phyloP scores from a whole-genome alignment of 2,113 vertebrate species.

The Collichthys lucidus region DNA sequence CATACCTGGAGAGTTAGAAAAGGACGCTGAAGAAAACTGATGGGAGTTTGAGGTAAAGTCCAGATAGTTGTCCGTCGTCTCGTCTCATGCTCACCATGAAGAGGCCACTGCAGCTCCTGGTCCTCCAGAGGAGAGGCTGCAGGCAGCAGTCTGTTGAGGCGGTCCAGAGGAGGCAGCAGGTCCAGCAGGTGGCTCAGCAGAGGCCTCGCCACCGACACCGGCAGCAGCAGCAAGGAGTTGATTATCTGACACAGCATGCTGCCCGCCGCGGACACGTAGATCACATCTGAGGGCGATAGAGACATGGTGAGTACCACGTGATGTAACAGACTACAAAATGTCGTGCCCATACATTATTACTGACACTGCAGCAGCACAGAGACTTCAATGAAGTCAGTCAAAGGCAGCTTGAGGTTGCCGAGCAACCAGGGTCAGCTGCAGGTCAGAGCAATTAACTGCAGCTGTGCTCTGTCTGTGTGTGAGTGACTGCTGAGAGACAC shows the following conservation, averaged over 20 bases:
- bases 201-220: conserved; percentile 93
- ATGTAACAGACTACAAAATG: no score
- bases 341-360: no score
- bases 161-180: conserved; percentile 93
- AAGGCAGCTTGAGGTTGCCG: no score
- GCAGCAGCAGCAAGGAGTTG: conserved; percentile 92
- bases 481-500: no score
- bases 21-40: no score
- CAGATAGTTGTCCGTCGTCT: no score
- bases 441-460: no score
- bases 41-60: no score
- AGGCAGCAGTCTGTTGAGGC: conserved; percentile 93
- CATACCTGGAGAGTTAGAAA: conserved; percentile 78
- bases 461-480: no score
- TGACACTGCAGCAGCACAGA: no score
- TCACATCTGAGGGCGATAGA: conserved; percentile 85
- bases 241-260: conserved; percentile 98
- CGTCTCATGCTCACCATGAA: conserved; percentile 87
- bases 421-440: no score
- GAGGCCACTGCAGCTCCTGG: conserved; percentile 98
- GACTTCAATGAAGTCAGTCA: no score
- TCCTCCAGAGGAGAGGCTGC: conserved; percentile 95
- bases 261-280: conserved; percentile 96
- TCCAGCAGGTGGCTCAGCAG: conserved; percentile 92
- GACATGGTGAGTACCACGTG: not conserved